These are phyloP conservation scores for Todus mexicanus DNA, from an alignment of 2,797 vertebrate species.

Conservation along the genomic window DNA sequence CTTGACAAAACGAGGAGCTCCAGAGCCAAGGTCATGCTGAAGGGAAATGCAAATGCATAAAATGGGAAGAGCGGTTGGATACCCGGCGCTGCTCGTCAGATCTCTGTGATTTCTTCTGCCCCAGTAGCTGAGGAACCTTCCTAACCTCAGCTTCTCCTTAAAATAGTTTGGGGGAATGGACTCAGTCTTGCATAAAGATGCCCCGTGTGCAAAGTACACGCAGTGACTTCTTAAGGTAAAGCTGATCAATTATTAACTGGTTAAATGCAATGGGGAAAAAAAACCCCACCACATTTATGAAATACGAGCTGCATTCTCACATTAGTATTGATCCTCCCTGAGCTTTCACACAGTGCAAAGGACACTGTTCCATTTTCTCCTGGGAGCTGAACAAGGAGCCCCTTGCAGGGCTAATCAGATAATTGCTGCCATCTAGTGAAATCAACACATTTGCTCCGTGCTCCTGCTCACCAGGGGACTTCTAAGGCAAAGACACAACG, in stretches of 20 bases:
- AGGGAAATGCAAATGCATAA: neutral
- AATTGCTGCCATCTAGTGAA: slow-evolving; percentile 62
- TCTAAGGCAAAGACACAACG: neutral
- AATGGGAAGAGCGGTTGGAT: neutral
- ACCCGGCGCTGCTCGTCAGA: neutral
- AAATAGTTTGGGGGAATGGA: neutral
- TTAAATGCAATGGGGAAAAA: neutral
- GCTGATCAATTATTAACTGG: neutral
- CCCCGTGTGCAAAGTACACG: neutral
- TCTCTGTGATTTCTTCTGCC: neutral
- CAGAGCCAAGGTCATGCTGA: neutral
- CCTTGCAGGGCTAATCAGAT: neutral
- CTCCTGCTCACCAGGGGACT: neutral
- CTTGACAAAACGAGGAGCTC: neutral
- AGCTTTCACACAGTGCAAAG: neutral
- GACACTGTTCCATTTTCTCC: neutral
- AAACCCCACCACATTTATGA: neutral
- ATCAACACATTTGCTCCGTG: neutral
- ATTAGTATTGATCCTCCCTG: neutral
- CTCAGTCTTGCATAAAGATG: neutral
- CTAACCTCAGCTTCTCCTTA: neutral
- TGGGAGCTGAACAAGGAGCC: neutral
- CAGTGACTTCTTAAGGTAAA: neutral
- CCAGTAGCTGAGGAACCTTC: neutral
- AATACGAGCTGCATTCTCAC: neutral